phyloP scores from a whole-genome alignment of 37 sponge, comb jelly and placozoan species.

The Beroe ovata region DNA sequence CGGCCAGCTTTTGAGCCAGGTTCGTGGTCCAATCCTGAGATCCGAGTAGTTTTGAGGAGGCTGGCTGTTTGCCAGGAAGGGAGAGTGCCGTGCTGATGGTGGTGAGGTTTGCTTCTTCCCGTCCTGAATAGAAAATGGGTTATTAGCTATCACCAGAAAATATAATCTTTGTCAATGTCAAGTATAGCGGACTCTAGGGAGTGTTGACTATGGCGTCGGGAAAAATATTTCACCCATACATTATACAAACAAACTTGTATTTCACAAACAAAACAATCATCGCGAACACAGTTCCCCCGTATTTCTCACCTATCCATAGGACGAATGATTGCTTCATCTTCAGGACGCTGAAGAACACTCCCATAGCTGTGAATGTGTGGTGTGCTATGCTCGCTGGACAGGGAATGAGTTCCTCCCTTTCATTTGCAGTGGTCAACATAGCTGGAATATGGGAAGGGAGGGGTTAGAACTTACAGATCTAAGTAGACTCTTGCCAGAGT shows the following conservation, averaged over 20 bases:
- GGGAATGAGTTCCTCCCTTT: background rate
- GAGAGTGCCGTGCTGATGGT: slow-evolving; percentile 22
- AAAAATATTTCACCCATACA: too few species aligned
- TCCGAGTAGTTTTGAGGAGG: slow-evolving; percentile 24
- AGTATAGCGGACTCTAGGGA: too few species aligned
- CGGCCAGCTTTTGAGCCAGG: slow-evolving; percentile 53
- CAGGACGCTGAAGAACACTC: slow-evolving; percentile 3
- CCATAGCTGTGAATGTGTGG: slow-evolving; percentile 27
- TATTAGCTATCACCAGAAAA: background rate
- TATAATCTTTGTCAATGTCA: too few species aligned
- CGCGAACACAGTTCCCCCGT: too few species aligned
- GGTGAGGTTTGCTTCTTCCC: background rate
- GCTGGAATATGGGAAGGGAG: too few species aligned
- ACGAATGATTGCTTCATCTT: slow-evolving; percentile 53
- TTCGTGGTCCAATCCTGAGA: slow-evolving; percentile 14
- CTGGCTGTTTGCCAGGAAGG: slow-evolving; percentile 11
- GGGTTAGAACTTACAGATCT: too few species aligned
- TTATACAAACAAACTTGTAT: too few species aligned
- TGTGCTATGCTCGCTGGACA: background rate
- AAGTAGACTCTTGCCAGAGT: too few species aligned
- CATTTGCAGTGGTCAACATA: background rate
- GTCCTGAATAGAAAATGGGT: background rate
- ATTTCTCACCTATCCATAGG: slow-evolving; percentile 57
- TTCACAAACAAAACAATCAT: too few species aligned
- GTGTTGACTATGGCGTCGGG: too few species aligned